phyloP scores from a whole-genome alignment of 2,797 vertebrate species.

The Oreonectes daqikongensis region DNA sequence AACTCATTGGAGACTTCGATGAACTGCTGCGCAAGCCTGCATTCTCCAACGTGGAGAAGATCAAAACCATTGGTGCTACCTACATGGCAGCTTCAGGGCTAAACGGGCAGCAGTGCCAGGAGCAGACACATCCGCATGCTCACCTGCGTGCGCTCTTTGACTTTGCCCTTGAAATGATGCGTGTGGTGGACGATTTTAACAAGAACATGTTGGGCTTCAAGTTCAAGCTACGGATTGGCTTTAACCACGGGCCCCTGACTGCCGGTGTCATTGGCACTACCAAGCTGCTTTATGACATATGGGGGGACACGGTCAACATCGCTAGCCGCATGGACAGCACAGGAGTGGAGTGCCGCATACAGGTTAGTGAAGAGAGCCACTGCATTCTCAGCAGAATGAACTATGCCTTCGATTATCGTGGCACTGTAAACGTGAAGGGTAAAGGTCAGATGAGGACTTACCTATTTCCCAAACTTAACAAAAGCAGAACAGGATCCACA shows the following conservation, averaged over 20 bases:
- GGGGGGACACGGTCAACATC: constrained; percentile 99
- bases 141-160: constrained; percentile 92
- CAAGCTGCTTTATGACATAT: constrained; percentile 96
- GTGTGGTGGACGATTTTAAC: constrained; percentile 97
- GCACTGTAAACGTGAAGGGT: constrained; percentile 97
- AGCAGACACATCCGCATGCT: constrained; percentile 78
- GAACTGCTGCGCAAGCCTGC: constrained; percentile 87
- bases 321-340: constrained; percentile 99
- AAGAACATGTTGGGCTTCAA: constrained; percentile 99
- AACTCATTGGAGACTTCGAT: constrained; percentile 96
- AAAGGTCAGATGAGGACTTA: constrained; percentile 99
- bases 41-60: constrained; percentile 94
- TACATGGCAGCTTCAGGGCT: constrained; percentile 98
- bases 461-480: constrained; percentile 89
- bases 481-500: constrained; percentile 65
- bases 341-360: constrained; percentile 93
- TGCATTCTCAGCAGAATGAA: constrained; percentile 88
- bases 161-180: constrained; percentile 98
- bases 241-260: constrained; percentile 94
- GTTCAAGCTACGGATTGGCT: constrained; percentile 95
- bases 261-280: constrained; percentile 98
- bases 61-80: constrained; percentile 98
- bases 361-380: constrained; percentile 98
- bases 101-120: constrained; percentile 83
- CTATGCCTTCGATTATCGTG: constrained; percentile 95